phyloP scores from a whole-genome alignment of 1,140 invertebrate species.

The Tyrophagus putrescentiae region DNA sequence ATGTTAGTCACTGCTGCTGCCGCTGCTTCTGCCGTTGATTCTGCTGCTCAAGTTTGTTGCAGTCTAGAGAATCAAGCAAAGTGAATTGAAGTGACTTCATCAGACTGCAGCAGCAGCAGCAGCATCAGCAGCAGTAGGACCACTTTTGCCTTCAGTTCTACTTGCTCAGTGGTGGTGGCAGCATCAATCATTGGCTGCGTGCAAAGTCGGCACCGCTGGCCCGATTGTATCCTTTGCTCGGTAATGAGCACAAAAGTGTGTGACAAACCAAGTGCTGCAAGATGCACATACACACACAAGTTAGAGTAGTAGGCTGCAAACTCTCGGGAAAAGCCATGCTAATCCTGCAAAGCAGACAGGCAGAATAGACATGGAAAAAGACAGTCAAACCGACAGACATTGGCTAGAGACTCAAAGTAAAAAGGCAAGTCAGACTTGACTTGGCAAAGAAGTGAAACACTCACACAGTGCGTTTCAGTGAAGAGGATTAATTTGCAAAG shows the following conservation, averaged over 20 bases:
- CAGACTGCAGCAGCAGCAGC: no score
- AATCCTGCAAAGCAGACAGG: no score
- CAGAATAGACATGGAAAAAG: background rate
- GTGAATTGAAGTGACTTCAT: no score
- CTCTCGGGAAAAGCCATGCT: slow-evolving; percentile 1
- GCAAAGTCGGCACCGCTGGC: background rate
- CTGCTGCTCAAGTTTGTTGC: no score
- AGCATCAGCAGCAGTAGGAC: no score
- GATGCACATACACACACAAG: background rate
- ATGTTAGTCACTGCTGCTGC: no score
- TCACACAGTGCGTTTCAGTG: background rate
- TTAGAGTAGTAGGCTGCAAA: background rate
- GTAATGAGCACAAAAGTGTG: slow-evolving; percentile 7
- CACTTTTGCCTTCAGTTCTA: no score
- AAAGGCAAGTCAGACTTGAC: background rate
- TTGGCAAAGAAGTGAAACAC: background rate
- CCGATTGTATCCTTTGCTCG: slow-evolving; percentile 3
- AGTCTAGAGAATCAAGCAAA: no score
- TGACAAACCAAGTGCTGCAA: slow-evolving; percentile 12
- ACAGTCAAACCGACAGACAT: background rate
- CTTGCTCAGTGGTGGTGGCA: no score
- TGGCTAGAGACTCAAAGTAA: background rate
- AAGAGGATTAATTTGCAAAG: slow-evolving; percentile 16
- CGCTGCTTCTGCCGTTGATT: no score
- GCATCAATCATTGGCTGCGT: slow-evolving; percentile 11